phyloP scores from a whole-genome alignment of 2,113 vertebrate genomes.

The Myiopsitta monachus region DNA sequence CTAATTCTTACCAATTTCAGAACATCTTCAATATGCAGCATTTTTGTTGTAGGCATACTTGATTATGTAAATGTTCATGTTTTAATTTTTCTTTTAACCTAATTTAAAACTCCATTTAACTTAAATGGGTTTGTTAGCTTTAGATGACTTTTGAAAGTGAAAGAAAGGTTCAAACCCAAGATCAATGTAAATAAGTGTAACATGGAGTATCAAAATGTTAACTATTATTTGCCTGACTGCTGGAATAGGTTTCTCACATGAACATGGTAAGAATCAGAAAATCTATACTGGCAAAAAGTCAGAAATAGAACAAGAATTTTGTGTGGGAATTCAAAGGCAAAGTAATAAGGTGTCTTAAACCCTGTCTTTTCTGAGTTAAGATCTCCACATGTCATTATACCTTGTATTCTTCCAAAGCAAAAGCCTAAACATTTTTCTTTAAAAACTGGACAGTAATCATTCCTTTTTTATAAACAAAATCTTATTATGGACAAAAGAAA shows the following conservation, averaged over 20 bases:
- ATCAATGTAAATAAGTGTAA: not conserved
- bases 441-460: not conserved
- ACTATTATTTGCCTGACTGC: not conserved
- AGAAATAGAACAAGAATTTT: not conserved
- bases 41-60: not conserved
- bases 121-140: not conserved
- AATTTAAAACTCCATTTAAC: not conserved
- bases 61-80: not conserved
- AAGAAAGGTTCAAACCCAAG: not conserved
- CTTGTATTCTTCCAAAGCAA: not conserved
- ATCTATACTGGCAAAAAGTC: not conserved
- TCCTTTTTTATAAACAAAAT: not conserved
- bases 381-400: not conserved
- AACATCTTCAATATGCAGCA: not conserved
- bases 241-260: not conserved
- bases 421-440: not conserved
- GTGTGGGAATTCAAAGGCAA: not conserved
- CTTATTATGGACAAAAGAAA: not conserved
- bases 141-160: not conserved
- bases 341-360: not conserved
- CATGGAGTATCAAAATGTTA: not conserved
- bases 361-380: not conserved
- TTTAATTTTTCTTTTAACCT: not conserved
- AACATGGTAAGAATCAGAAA: not conserved
- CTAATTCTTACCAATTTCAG: not conserved